Evolutionary conservation across 1,140 invertebrate genomes (phyloP), one percentile per base, ranked within the genome.

Genomic region (Lerema accius): DNA sequence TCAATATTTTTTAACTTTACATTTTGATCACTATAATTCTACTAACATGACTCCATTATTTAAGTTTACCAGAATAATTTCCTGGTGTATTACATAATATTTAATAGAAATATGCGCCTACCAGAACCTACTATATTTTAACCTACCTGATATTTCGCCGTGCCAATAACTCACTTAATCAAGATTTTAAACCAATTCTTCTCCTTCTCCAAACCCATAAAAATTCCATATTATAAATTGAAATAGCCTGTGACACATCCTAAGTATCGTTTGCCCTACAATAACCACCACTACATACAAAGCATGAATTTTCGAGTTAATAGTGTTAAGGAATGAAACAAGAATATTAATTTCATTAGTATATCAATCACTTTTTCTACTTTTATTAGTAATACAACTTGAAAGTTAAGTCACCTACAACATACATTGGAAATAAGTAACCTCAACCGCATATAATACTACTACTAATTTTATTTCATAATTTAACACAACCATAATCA

Each of bases 321-420:
- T 56, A 17, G 28, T 56, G 53, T 56, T 56, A 56, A 45, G 14
- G 55, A 58, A 71, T 69, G 65, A 75, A 71, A 79, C 63, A 63
- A 65, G 65, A 73, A 73, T 69, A 63, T 76, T 73, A 78, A 67
- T 45, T 69, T 69, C 15, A 76, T 80, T 78, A 78, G 64, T 78
- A 64, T 59, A 32, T 63, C 56, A 62, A 26, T 13, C 51, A 55
- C 16, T 55, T 67, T 39, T 63, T 59, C 67, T 68, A 68, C 62
- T 9, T 14, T 71, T 70, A 70, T 76, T 63, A 53, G 61, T 61
- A 58, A 61, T 37, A 68, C 40, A 63, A 23, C 19, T 46, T 14
- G 32, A 64, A 49, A 48, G 51, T 49, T 46, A 45, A 51, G 28
- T 63, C 32, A 63, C 46, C 40, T 63, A 75, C 19, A 26, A 48